Conservation (phyloP, 2,888 invertebrate species). For the Chrysina gloriosa region DNA sequence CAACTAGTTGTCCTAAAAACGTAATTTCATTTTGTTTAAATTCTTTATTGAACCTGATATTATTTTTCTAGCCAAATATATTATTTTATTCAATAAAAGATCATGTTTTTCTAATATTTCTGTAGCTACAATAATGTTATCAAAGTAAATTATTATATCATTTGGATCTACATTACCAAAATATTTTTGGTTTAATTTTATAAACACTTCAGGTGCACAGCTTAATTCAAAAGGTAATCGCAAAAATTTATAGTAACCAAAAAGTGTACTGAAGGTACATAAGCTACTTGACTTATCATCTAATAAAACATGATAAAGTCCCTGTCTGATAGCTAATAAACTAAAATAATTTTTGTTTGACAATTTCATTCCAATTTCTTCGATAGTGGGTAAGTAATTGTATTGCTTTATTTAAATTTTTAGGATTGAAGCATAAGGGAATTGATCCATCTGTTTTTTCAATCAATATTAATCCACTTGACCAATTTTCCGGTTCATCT, state of each 20-base stretch:
- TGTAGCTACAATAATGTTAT: slow-evolving; percentile 52
- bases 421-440: background rate
- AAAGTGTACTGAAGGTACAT: too few species aligned
- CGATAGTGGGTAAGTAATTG: slow-evolving; percentile 46
- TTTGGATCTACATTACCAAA: slow-evolving; percentile 55
- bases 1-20: slow-evolving; percentile 52
- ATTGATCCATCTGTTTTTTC: too few species aligned
- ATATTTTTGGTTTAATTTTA: slow-evolving; percentile 54
- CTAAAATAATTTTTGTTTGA: slow-evolving; percentile 46
- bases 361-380: slow-evolving; percentile 47
- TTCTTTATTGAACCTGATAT: slow-evolving; percentile 54
- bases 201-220: slow-evolving; percentile 53
- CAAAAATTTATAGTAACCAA: slow-evolving; percentile 54
- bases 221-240: too few species aligned
- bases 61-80: slow-evolving; percentile 48
- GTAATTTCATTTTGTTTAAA: too few species aligned
- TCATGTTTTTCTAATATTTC: slow-evolving; percentile 49
- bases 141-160: slow-evolving; percentile 51
- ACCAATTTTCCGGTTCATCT: too few species aligned
- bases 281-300: too few species aligned
- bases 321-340: slow-evolving; percentile 54
- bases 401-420: background rate
- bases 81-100: slow-evolving; percentile 48
- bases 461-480: too few species aligned
- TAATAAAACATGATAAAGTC: too few species aligned